Evolutionary conservation across 2,888 invertebrate species (phyloP), one percentile per base, ranked within the genome.

Genomic region (Salticus scenicus): DNA sequence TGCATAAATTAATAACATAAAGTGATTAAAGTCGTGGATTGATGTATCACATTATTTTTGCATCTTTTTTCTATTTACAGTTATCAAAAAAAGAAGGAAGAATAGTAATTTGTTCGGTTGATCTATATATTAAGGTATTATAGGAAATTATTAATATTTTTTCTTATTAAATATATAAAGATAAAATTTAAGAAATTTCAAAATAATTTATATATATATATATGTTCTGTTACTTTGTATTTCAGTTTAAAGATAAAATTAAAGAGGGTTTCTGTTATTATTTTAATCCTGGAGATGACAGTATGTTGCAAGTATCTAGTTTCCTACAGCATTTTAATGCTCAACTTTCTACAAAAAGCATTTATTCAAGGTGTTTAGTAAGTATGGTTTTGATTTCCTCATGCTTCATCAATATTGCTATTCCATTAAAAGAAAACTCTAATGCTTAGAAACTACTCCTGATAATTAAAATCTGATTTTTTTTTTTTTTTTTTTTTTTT

Each of bases 261-360:
- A n/a, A n/a, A 17, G 14, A 31, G 41, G 79, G 64, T 41, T 42
- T 67, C 17, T 47, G 47, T 47, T 7, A 10, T 42, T 72, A 24
- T 66, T 64, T 57, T 20, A 42, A 57, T 5, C 24, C 69, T 20
- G 24, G 20, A 20, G 41, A 20, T 1, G 24, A n/a, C 20, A 28
- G 5, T 2, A 17, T 37, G 14, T 33, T 24, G 24, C n/a, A 10
- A 37, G 27, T 51, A 10, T 47, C 71, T 14, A 20, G 71, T 12
- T 42, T 82, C 5, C 17, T 82, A 27, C 64, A 82, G 24, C 63
- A 31, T 12, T 82, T 64, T 20, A 82, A 71, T 82, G 47, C 75
- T 57, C 47, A 47, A 14, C 20, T 71, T 17, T 57, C 20, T 31
- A n/a, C 64, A 24, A 69, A 74, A 47, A 64, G 24, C 14, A 64